Conservation (phyloP, 2,113 vertebrate species). For the Seriola aureovittata region DNA sequence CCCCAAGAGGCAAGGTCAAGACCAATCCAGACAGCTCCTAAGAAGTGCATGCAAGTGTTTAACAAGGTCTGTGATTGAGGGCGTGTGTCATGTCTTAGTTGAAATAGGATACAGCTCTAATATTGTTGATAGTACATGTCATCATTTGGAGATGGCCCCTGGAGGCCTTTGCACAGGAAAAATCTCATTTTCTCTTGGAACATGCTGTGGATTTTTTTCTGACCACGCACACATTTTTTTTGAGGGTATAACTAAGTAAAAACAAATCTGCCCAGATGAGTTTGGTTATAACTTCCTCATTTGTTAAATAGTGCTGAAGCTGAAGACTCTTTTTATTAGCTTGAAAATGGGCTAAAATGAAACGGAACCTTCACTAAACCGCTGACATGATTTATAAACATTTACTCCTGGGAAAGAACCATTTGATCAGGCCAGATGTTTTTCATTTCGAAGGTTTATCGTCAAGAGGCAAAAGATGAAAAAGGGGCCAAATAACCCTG, state of each 20-base stretch:
- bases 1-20: conserved; percentile 43
- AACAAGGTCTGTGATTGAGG: conserved; percentile 60
- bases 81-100: conserved; percentile 40
- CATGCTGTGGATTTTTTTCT: conserved; percentile 28
- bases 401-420: conserved; percentile 74
- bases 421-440: conserved; percentile 83
- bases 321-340: conserved; percentile 56
- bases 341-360: conserved; percentile 57
- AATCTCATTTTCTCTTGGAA: conserved; percentile 30
- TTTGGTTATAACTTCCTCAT: conserved; percentile 61
- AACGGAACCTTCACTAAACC: conserved; percentile 70
- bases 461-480: conserved; percentile 74
- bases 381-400: conserved; percentile 81
- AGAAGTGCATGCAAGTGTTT: conserved; percentile 51
- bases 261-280: conserved; percentile 52
- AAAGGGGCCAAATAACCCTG: conserved; percentile 72
- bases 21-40: conserved; percentile 39
- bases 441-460: conserved; percentile 80
- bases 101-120: conserved; percentile 52
- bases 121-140: conserved; percentile 55
- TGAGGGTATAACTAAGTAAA: conserved; percentile 35
- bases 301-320: conserved; percentile 56
- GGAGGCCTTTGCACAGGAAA: conserved; percentile 51
- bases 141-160: conserved; percentile 50
- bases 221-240: conserved; percentile 16